Percentiles rank a stretch among this genome's conserved stretches.
Conservation (phyloP, 2,888 invertebrate species). For the Lepidochrysops patricia region DNA sequence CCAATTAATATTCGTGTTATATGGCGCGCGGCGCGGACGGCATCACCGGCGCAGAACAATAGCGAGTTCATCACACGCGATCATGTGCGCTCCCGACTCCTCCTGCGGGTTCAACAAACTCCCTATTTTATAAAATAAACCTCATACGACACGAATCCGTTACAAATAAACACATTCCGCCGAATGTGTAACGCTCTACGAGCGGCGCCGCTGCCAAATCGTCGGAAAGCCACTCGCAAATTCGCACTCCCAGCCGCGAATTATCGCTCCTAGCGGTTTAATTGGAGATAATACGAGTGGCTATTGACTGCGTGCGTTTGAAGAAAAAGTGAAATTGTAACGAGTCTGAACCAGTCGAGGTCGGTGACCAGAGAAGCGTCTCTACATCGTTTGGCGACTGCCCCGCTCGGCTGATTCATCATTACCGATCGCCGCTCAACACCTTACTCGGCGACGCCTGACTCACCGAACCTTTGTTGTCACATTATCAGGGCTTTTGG, state of each 20-base stretch:
- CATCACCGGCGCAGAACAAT: conserved; percentile 52
- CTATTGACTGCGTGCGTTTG: conserved; percentile 25
- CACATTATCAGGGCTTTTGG: conserved; percentile 5
- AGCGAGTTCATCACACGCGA: conserved; percentile 66
- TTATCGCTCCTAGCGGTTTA: conserved; percentile 1
- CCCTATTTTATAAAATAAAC: conserved; percentile 57
- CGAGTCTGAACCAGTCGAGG: conserved; percentile 68
- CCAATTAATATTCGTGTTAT: conserved; percentile 13
- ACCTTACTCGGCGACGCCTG: conserved; percentile 37
- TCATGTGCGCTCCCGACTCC: conserved; percentile 67
- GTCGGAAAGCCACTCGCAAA: conserved; percentile 6
- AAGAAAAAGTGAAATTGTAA: conserved; percentile 69
- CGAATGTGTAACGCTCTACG: conserved; percentile 12
- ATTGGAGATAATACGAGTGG: conserved; percentile 17
- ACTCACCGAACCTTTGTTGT: conserved; percentile 33
- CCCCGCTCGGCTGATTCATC: conserved; percentile 56
- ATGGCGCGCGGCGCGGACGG: conserved; percentile 14
- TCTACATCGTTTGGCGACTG: conserved; percentile 42
- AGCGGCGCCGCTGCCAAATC: not conserved
- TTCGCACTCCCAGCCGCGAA: conserved; percentile 16
- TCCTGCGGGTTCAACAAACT: conserved; percentile 69
- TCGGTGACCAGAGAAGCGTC: conserved; percentile 58
- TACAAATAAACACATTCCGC: conserved; percentile 36
- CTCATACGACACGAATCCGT: conserved; percentile 47
- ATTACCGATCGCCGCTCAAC: conserved; percentile 35